These are phyloP conservation scores for Casuarius casuarius DNA, from an alignment of 2,113 vertebrate genomes.

Conservation along the genomic window DNA sequence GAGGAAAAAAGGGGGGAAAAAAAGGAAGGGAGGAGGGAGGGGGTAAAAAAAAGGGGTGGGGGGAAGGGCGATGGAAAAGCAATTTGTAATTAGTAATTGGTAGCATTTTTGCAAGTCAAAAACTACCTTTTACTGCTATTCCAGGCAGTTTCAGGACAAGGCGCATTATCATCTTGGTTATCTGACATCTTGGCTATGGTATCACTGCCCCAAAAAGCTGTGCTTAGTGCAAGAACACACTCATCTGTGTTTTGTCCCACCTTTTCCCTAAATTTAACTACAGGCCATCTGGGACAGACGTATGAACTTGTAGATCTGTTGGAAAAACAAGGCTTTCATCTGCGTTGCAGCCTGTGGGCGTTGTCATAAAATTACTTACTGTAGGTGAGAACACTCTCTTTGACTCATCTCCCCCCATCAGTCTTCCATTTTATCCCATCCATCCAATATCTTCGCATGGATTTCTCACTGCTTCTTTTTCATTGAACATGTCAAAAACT, in stretches of 20 bases:
- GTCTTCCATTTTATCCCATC: neutral
- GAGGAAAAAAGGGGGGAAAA: neutral
- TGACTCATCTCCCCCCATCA: neutral
- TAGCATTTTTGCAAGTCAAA: neutral
- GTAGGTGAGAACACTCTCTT: neutral
- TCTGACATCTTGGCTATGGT: rapidly evolving
- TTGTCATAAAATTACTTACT: neutral
- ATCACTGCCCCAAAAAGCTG: neutral
- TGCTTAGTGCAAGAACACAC: rapidly evolving
- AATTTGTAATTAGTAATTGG: too few species aligned
- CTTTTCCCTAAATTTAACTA: neutral
- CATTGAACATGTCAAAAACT: neutral
- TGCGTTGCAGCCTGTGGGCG: neutral
- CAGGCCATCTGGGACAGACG: neutral
- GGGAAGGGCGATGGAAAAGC: neutral
- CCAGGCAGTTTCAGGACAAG: neutral
- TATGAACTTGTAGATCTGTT: neutral
- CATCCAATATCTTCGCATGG: neutral
- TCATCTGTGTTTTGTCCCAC: neutral
- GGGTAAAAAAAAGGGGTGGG: too few species aligned
- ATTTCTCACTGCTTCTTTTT: neutral
- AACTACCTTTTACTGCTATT: rapidly evolving
- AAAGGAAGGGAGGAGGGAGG: neutral
- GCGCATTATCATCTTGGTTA: rapidly evolving
- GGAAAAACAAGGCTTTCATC: neutral